Evolutionary conservation across 23 tunicate species (phyloP), one percentile per base, ranked within the genome.

Genomic region (Aplidium turbinatum): DNA sequence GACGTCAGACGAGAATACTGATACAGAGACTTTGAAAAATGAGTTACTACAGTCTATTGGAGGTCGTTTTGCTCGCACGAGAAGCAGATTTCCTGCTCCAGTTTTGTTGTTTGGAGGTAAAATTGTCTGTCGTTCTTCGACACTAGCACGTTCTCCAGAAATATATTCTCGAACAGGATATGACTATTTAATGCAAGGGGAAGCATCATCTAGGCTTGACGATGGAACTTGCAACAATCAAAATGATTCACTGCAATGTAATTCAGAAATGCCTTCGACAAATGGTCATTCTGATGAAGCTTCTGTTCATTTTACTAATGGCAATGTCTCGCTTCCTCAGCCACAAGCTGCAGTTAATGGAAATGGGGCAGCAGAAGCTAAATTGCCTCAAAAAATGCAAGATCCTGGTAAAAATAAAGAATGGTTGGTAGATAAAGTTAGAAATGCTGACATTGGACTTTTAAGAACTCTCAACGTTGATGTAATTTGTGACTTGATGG

Each of bases 401-500:
- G 47, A 40, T 22, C 11, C 76, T 48, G 38, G 25, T 18, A 57
- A 80, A 47, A 79, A 73, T 33, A 81, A 73, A 70, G 91, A 91
- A 36, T 91, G 97, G 97, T 61, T 84, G 66, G 22, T 91, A 32
- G 97, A 91, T 68, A 91, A 84, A 58, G 84, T 91, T 91, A 63
- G 97, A 47, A 91, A 91, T 34, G 75, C 86, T 56, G 97, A 91
- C 57, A 84, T 84, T 52, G 78, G 75, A 13, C 63, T 91, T 0
- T 65, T 91, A 33, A 63, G 66, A 20, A 40, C 34, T 29, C 78
- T 91, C 0, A 79, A 74, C 19, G 81, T 85, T 13, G 60, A 91
- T 29, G 78, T 79, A 11, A 91, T 91, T 31, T 91, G 90, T 69
- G 97, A 91, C 74, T 57, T 91, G 4, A 91, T 91, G 97, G 97